Base-by-base conservation (phyloP, 2,113 vertebrate genomes). In the Pygoscelis adeliae region DNA sequence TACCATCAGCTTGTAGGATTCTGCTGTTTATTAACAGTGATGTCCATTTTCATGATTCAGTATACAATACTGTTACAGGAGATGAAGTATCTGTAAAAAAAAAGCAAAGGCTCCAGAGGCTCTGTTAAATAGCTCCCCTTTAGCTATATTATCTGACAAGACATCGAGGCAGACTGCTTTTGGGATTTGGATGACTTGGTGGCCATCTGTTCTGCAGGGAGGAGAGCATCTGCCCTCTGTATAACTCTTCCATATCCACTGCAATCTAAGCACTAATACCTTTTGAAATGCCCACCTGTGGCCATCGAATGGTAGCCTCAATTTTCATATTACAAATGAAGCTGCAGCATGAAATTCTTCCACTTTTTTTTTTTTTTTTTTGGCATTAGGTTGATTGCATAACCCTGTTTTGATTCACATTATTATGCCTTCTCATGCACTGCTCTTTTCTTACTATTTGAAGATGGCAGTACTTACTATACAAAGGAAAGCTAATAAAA, bases 131-230 rank as follows among this genome's bases (percentile, higher is more conserved):
- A 82, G 40, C 40, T 86, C 36, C 91, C 79, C 87, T 93, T 81
- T 52, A 95, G 84, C 77, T 91, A 5, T 67, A 63, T 56, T 87
- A 70, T 66, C 71, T 61, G 73, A 80, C 32, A 89, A 94, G 91
- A 90, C 61, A 73, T 87, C 0, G 1, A 96, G 66, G 62, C 46
- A 92, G 69, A 77, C 8, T 49, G 42, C 92, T 71, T 58, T 85
- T 77, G 83, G 73, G 85, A 93, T 81, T 42, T 81, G 34, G 53
- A 92, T 94, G 73, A 71, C n/a, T 89, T 96, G 90, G 80, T 86
- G 80, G 67, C 91, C 94, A 95, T 97, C 90, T 96, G 94, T 80
- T 97, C 66, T 80, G 69, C 74, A 81, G 53, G 52, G 61, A 92
- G 69, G 56, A 79, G n/a, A 73, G 72, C 94, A 94, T 90, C 93